Evolutionary conservation across 2,888 invertebrate species (phyloP).

Genomic region (Hybos culiciformis): DNA sequence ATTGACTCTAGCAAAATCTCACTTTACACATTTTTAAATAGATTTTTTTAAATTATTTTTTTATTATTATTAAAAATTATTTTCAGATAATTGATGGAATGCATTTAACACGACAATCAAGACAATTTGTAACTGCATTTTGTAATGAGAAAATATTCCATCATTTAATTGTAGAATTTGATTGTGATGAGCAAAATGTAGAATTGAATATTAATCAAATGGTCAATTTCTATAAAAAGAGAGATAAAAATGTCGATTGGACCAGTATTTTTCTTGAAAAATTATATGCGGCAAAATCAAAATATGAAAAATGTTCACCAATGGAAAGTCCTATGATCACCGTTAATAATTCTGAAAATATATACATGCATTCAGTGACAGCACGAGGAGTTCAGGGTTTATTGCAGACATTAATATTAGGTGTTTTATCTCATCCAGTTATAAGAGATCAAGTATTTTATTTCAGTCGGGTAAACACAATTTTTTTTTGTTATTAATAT

Average conservation of each 20-base stretch:
- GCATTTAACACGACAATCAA: conserved; percentile 70
- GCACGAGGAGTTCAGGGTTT: conserved; percentile 22
- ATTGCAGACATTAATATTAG: conserved; percentile 39
- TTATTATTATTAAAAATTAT: background rate
- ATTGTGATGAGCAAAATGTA: conserved; percentile 56
- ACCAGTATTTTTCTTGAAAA: conserved; percentile 16
- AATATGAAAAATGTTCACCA: conserved; percentile 19
- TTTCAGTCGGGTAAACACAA: conserved; percentile 63
- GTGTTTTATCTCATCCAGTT: conserved; percentile 76
- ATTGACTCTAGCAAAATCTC: background rate
- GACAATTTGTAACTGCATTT: conserved; percentile 61
- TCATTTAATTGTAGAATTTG: conserved; percentile 82
- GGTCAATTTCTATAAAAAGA: conserved; percentile 18
- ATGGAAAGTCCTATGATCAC: conserved; percentile 19
- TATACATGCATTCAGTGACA: conserved; percentile 19
- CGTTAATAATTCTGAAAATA: conserved; percentile 21
- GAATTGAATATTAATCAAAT: conserved; percentile 45
- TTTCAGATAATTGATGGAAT: conserved; percentile 81
- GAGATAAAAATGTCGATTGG: conserved; percentile 19
- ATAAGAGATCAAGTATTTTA: conserved; percentile 74
- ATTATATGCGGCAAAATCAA: conserved; percentile 13
- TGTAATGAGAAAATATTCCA: conserved; percentile 65
- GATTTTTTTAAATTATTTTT: background rate
- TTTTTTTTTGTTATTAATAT: conserved; percentile 1
- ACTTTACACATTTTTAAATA: background rate